Evolutionary conservation across 2,888 invertebrate genomes (phyloP), one percentile per base, ranked within the genome.

Genomic region (Drosophila antonietae): DNA sequence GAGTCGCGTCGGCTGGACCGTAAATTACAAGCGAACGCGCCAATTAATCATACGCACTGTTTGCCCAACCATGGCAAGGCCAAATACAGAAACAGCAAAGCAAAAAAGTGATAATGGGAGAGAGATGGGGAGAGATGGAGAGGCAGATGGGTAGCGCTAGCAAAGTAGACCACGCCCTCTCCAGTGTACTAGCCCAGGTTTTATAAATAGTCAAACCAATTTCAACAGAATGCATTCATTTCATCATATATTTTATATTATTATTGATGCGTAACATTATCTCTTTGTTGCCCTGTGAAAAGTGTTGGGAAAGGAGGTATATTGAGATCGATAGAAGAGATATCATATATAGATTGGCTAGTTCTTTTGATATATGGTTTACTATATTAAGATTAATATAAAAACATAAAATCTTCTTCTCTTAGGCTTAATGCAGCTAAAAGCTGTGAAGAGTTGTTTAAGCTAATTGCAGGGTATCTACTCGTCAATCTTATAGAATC

Each of bases 21-120:
- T 64, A 76, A 72, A 77, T 77, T 55, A 78, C 67, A 47, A 59
- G 44, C 56, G 55, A 53, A 65, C 47, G 47, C 18, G 60, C 60
- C 70, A 68, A 83, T 89, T 82, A 87, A 87, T 77, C 82, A 89
- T 89, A 89, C 81, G 78, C 82, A 68, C 63, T 77, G 87, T 87
- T 65, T 71, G 70, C 56, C 71, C 57, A 59, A 41, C 63, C 68
- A 57, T 66, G 62, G 59, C 62, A 78, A 63, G 80, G 75, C 68
- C 63, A 47, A 58, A 71, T 18, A 39, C 64, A 51, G 33, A 33
- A 51, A 55, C 43, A 68, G 58, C 63, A 35, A 62, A 31, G 55
- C 62, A 73, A 14, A 31, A 41, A 28, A 31, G 8, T 9, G 14
- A 31, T 8, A 20, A 14, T 7, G 10, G 10, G 7, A 15, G 28